Evolutionary conservation across 37 sponge, comb jelly and placozoan genomes (phyloP), one percentile per base, ranked within the genome.

Genomic region (Eunapius fragilis): DNA sequence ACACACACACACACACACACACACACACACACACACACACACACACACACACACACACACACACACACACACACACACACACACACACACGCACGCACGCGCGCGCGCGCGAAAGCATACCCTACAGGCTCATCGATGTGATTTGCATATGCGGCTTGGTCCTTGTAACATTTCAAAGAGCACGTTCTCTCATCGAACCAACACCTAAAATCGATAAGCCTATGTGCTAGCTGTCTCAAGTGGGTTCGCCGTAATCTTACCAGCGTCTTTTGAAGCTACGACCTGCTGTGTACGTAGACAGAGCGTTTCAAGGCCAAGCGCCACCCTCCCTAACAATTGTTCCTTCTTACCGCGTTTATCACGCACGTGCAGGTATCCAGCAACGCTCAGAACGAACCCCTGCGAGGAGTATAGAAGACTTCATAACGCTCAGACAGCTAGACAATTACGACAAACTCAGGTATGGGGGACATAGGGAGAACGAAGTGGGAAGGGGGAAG

Each of bases 171-270:
- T 41, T 91, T 91, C 48, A 91, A 84, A 23, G 31, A 32, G 50
- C 92, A 92, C 17, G 76, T 45, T 35, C 85, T 72, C 71, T 92
- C 92, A 76, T 92, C 92, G 85, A 92, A 92, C 86, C 87, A 92
- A 80, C 87, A 92, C 90, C 90, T 58, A 19, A 19, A 58, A 58
- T 4, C 6, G 58, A 2, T 14, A 67, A 19, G 70, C 11, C 0
- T 12, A 24, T 23, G 31, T n/a, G 70, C 26, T 68, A 70, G 17
- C 2, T 33, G 67, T 11, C 0, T 49, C 5, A 14, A 34, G 37
- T 70, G 71, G 31, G 10, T 36, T 32, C 30, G 32, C 14, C 25
- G 41, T 22, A 34, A 34, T 17, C 32, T 34, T 37, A 37, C 28
- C 69, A 26, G 37, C 67, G 69, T 49, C 5, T 50, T 17, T 23